Evolutionary conservation across 1,140 invertebrate species (phyloP).

Genomic region (Ctenoplectra terminalis): DNA sequence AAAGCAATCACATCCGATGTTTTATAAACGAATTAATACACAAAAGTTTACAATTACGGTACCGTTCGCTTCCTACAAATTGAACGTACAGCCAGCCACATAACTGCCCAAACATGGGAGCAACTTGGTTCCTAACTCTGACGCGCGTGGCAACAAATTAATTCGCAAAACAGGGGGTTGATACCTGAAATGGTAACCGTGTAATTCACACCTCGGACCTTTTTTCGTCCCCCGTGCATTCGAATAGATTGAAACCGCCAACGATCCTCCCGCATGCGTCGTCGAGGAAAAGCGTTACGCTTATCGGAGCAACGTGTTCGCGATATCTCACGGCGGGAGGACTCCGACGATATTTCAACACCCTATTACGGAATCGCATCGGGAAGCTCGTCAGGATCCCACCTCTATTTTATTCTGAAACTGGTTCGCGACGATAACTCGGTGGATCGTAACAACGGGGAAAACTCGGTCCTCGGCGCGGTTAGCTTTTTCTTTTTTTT

Average conservation of each 20-base stretch:
- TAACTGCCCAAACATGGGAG: too few relatives aligned
- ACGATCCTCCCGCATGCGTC: neutral
- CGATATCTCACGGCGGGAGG: constrained; percentile 14
- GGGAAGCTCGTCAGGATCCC: constrained; percentile 24
- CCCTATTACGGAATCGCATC: constrained; percentile 31
- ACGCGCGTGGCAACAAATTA: too few relatives aligned
- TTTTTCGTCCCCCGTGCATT: neutral
- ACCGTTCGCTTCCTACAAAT: too few relatives aligned
- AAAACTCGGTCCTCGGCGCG: constrained; percentile 42
- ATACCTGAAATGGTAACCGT: too few relatives aligned
- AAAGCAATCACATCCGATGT: too few relatives aligned
- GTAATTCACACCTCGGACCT: neutral
- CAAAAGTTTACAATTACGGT: too few relatives aligned
- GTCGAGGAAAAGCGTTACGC: neutral
- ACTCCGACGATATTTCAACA: constrained; percentile 32
- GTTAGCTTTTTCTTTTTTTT: constrained; percentile 48
- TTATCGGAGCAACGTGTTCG: constrained; percentile 14
- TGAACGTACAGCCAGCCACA: too few relatives aligned
- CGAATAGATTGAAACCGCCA: constrained; percentile 9
- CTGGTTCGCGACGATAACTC: constrained; percentile 57
- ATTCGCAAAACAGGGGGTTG: too few relatives aligned
- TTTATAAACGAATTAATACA: too few relatives aligned
- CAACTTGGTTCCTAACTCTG: too few relatives aligned
- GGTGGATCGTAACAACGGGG: constrained; percentile 57
- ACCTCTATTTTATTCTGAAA: constrained; percentile 60